Evolutionary conservation across 2,113 vertebrate genomes (phyloP).

Genomic region (Burhinus oedicnemus): DNA sequence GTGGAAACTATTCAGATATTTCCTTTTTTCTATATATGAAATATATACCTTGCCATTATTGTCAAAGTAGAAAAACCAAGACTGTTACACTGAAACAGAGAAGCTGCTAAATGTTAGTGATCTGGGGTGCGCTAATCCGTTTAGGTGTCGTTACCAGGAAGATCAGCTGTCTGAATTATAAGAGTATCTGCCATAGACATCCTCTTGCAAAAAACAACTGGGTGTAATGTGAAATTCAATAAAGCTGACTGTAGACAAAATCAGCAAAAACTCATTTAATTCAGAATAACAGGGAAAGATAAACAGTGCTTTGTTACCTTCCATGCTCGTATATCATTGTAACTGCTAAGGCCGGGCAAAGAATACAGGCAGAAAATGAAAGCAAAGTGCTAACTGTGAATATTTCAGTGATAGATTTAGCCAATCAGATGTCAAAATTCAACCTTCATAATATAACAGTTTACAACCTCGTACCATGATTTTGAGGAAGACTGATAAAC

Average conservation of each 20-base stretch:
- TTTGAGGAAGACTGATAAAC: neutral
- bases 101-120: neutral
- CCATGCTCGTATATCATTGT: neutral
- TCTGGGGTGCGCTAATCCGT: neutral
- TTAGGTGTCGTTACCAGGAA: neutral
- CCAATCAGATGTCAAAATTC: neutral
- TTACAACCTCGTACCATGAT: neutral
- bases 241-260: neutral
- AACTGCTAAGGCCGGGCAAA: neutral
- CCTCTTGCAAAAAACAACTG: neutral
- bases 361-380: neutral
- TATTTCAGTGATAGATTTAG: neutral
- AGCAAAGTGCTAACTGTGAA: neutral
- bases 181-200: neutral
- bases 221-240: neutral
- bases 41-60: neutral
- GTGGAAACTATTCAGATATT: neutral
- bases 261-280: slow-evolving; percentile 10
- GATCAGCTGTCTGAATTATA: neutral
- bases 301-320: neutral
- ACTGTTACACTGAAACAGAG: neutral
- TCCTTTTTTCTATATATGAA: neutral
- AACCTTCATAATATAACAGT: neutral
- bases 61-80: neutral
- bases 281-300: neutral